A percentile compares a stretch with the other conserved stretches of the same genome.
phyloP scores from a whole-genome alignment of 64 coral and sea anemone species.

The Platygyra sinensis region DNA sequence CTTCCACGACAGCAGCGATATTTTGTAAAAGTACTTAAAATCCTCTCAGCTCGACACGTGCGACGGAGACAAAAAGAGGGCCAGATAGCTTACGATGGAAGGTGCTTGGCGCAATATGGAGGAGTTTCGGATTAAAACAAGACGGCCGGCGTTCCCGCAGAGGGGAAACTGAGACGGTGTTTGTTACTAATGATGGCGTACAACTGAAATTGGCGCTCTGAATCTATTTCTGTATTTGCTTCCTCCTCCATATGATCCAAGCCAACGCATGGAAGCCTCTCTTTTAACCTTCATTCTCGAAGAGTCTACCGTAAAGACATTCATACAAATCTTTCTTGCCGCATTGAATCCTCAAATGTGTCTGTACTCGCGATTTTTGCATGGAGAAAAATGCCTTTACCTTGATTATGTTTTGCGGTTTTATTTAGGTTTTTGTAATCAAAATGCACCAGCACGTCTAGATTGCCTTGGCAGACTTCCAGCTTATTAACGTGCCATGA shows the following conservation, averaged over 20 bases:
- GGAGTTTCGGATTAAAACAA: conserved; percentile 65
- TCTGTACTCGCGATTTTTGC: background rate
- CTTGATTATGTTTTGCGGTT: background rate
- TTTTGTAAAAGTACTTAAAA: conserved; percentile 65
- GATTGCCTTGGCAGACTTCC: conserved; percentile 57
- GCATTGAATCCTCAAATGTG: background rate
- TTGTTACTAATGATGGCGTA: conserved; percentile 43
- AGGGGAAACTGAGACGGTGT: conserved; percentile 36
- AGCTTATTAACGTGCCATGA: conserved; percentile 68
- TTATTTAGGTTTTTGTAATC: conserved; percentile 9
- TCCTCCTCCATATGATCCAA: conserved; percentile 52
- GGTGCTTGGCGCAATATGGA: conserved; percentile 67
- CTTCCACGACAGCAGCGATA: conserved; percentile 68
- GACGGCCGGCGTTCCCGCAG: background rate
- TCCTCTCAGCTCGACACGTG: conserved; percentile 82
- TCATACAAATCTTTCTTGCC: background rate
- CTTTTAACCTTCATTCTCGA: conserved; percentile 38
- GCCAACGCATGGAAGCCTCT: background rate
- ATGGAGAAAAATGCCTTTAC: background rate
- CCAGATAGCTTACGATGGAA: conserved; percentile 51
- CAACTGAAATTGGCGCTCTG: conserved; percentile 70
- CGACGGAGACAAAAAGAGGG: conserved; percentile 63
- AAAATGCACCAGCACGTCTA: conserved; percentile 91
- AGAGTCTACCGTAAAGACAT: conserved; percentile 52
- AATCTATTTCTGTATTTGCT: background rate